These are phyloP conservation scores for Uropsilus gracilis DNA, from an alignment of 2,113 vertebrate genomes.

Conservation along the genomic window DNA sequence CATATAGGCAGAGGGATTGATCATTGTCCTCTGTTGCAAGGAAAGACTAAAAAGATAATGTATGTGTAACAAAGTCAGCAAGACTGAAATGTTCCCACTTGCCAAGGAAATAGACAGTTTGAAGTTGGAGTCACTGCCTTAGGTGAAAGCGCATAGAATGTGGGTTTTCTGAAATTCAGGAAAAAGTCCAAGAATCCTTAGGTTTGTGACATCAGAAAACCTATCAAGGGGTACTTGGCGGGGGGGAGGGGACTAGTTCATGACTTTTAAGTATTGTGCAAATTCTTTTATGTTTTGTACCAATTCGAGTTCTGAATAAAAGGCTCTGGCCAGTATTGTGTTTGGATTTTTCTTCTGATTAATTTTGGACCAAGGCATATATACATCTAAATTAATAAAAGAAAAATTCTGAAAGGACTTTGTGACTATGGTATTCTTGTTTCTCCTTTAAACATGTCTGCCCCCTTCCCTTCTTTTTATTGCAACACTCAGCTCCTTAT, in stretches of 20 bases:
- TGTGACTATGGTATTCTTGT: not conserved
- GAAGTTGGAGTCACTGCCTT: conserved; percentile 50
- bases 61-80: conserved; percentile 60
- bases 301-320: not conserved
- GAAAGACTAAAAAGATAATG: conserved; percentile 62
- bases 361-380: not conserved
- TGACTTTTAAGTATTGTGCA: no score
- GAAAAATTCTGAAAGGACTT: conserved; percentile 2
- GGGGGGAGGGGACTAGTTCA: no score
- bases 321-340: not conserved
- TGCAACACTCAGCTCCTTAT: not conserved
- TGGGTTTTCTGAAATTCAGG: not conserved
- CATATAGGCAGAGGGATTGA: conserved; percentile 69
- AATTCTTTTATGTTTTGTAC: not conserved
- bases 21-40: conserved; percentile 66
- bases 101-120: conserved; percentile 67
- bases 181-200: not conserved
- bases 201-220: not conserved
- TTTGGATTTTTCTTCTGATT: conserved; percentile 31
- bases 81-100: conserved; percentile 53
- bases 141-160: not conserved
- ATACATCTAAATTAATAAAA: not conserved
- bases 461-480: not conserved
- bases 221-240: not conserved
- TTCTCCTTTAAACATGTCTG: not conserved